A percentile compares a stretch with the other conserved stretches of the same genome.
Evolutionary conservation across 2,797 vertebrate genomes (phyloP).

Genomic region (Hoplostethus atlanticus): DNA sequence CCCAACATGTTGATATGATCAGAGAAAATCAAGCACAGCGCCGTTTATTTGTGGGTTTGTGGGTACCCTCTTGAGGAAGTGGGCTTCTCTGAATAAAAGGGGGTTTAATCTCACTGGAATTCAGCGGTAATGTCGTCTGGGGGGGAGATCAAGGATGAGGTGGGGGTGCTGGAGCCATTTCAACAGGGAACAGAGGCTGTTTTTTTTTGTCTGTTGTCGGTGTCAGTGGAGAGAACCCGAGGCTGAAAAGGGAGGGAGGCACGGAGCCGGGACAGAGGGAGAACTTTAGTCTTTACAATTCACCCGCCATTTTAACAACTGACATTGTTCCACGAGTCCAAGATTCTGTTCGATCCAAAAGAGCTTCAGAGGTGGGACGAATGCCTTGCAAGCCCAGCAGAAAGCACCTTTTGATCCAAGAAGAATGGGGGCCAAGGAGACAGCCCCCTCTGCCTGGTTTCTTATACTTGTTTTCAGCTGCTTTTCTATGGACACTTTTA

Average conservation of each 20-base stretch:
- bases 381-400: conserved; percentile 55
- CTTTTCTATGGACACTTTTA: conserved; percentile 56
- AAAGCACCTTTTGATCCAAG: conserved; percentile 62
- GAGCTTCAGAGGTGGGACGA: conserved; percentile 53
- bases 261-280: not conserved
- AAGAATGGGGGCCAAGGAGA: conserved; percentile 68
- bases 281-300: conserved; percentile 22
- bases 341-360: conserved; percentile 49
- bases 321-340: conserved; percentile 59
- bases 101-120: conserved; percentile 88
- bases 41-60: conserved; percentile 72
- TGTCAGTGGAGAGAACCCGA: conserved; percentile 37
- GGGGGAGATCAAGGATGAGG: conserved; percentile 58
- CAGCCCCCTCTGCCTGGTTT: conserved; percentile 73
- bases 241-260: conserved; percentile 25
- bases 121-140: conserved; percentile 82
- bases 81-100: conserved; percentile 81
- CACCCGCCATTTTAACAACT: conserved; percentile 69
- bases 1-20: conserved; percentile 49
- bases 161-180: conserved; percentile 3
- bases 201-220: conserved; percentile 39
- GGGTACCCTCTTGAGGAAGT: conserved; percentile 85
- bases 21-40: conserved; percentile 48
- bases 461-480: conserved; percentile 70
- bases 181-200: conserved; percentile 34